phyloP scores from a whole-genome alignment of 1,140 invertebrate genomes.

The Cydia amplana region DNA sequence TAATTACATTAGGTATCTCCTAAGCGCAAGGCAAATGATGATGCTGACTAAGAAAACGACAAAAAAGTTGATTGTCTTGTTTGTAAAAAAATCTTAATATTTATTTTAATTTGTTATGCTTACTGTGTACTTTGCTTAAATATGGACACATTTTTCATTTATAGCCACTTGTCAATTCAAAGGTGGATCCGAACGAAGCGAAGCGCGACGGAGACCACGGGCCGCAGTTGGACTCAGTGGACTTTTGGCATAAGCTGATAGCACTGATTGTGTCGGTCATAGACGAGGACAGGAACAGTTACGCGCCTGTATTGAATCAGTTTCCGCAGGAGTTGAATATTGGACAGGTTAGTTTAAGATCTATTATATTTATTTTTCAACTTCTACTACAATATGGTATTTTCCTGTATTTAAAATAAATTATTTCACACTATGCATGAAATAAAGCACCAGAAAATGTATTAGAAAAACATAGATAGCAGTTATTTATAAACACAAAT shows the following conservation, averaged over 20 bases:
- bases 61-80: neutral
- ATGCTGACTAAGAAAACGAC: neutral
- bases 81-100: neutral
- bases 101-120: slow-evolving; percentile 36
- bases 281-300: slow-evolving; percentile 99
- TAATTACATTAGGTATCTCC: no score
- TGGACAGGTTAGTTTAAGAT: slow-evolving; percentile 83
- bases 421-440: no score
- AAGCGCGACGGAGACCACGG: slow-evolving; percentile 95
- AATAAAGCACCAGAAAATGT: no score
- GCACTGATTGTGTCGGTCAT: slow-evolving; percentile 98
- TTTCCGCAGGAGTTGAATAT: slow-evolving; percentile 96
- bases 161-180: slow-evolving; percentile 17
- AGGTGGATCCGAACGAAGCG: slow-evolving; percentile 92
- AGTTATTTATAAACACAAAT: no score
- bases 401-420: no score
- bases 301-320: slow-evolving; percentile 99
- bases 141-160: slow-evolving; percentile 5
- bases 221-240: slow-evolving; percentile 93
- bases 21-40: no score
- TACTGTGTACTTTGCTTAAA: slow-evolving; percentile 32
- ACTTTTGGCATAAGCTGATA: slow-evolving; percentile 99
- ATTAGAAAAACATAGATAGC: no score
- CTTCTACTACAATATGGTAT: no score
- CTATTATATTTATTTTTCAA: neutral